Evolutionary conservation across 2,797 vertebrate species (phyloP).

Genomic region (Heliangelus exortis): DNA sequence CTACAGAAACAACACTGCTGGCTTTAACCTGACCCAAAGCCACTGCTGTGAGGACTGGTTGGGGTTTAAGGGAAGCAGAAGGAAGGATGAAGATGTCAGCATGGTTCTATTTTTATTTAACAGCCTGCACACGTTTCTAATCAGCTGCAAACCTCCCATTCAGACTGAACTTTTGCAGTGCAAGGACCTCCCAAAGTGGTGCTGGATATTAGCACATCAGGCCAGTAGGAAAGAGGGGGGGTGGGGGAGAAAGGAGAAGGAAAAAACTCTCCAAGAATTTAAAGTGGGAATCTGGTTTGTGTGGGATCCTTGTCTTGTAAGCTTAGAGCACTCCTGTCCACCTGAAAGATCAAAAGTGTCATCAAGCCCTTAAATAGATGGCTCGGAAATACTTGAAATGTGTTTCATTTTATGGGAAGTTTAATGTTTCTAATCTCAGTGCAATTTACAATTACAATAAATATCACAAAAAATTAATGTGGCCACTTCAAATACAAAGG

Average conservation of each 20-base stretch:
- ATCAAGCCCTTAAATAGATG: conserved; percentile 33
- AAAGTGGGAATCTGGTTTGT: neutral
- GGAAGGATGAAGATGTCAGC: neutral
- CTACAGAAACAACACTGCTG: neutral
- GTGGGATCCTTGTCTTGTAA: neutral
- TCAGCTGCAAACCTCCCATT: neutral
- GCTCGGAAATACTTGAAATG: conserved; percentile 61
- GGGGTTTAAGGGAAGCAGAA: neutral
- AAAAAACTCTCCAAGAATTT: neutral
- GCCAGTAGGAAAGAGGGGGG: neutral
- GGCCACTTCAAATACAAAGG: conserved; percentile 71
- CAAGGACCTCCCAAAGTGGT: neutral
- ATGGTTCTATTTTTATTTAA: neutral
- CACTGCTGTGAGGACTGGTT: neutral
- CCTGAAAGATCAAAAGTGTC: conserved; percentile 59
- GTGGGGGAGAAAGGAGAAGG: accelerated
- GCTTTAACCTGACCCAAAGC: neutral
- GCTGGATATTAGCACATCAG: neutral
- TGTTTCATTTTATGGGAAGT: conserved; percentile 56
- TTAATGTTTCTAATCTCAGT: conserved; percentile 54
- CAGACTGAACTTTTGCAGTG: neutral
- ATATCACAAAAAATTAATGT: conserved; percentile 65
- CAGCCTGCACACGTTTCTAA: neutral
- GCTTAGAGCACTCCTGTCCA: neutral
- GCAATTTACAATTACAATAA: conserved; percentile 69